Conservation (phyloP, 2,888 invertebrate genomes). For the Mythimna pallens region DNA sequence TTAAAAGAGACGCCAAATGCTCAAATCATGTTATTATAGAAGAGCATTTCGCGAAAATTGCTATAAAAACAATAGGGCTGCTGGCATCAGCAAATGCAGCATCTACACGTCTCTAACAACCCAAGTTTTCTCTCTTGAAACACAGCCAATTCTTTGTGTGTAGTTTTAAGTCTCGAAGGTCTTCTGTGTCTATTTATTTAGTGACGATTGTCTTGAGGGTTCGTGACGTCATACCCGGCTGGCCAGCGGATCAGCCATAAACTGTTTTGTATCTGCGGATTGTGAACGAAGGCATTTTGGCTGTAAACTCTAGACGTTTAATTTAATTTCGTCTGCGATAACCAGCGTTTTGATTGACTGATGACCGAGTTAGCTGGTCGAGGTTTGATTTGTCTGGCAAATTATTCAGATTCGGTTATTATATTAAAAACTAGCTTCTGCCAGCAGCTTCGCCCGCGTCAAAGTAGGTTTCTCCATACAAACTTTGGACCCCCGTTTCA, state of each 20-base stretch:
- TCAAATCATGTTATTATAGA: background rate
- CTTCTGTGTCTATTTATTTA: constrained; percentile 30
- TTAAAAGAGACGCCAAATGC: too few species aligned
- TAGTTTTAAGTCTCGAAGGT: background rate
- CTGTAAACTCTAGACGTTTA: constrained; percentile 23
- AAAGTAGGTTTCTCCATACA: too few species aligned
- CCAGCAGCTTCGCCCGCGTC: too few species aligned
- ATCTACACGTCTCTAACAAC: background rate
- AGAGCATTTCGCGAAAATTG: background rate
- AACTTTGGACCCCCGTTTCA: too few species aligned
- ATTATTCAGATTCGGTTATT: background rate
- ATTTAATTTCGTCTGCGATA: constrained; percentile 34
- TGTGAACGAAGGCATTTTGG: constrained; percentile 19
- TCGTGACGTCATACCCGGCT: constrained; percentile 56
- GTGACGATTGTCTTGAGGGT: constrained; percentile 21
- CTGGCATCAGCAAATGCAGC: background rate
- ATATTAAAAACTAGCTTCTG: too few species aligned
- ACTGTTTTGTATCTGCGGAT: constrained; percentile 42
- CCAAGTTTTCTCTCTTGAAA: background rate
- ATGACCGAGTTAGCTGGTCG: constrained; percentile 11
- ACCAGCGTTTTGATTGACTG: constrained; percentile 37
- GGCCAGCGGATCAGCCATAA: constrained; percentile 38
- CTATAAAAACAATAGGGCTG: background rate
- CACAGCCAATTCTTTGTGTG: background rate
- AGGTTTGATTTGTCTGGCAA: constrained; percentile 3